Percentiles rank a stretch among this genome's conserved stretches.
These are phyloP conservation scores for Orchesella flavescens DNA, from an alignment of 2,888 invertebrate species.

Conservation along the genomic window DNA sequence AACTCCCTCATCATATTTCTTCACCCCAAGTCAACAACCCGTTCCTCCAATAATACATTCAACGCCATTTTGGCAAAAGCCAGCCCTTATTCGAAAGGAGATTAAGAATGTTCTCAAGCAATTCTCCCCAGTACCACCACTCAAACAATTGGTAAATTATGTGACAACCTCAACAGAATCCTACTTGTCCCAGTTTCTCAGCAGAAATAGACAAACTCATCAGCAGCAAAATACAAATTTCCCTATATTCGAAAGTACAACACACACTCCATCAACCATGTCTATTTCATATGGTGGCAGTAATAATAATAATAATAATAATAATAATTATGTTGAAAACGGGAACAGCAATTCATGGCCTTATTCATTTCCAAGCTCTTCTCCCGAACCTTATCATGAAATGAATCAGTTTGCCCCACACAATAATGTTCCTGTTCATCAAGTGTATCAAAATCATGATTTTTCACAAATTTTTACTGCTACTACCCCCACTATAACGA, in stretches of 20 bases:
- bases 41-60: slow-evolving; percentile 1
- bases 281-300: too few relatives aligned
- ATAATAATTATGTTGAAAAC: too few relatives aligned
- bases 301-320: too few relatives aligned
- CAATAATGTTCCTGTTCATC: slow-evolving; percentile 20
- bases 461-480: not conserved
- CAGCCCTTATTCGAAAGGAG: slow-evolving; percentile 18
- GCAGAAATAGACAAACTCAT: slow-evolving; percentile 20
- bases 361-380: too few relatives aligned
- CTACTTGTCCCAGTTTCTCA: slow-evolving; percentile 17
- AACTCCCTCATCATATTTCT: not conserved
- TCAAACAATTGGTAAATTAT: slow-evolving; percentile 25
- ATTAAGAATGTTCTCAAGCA: slow-evolving; percentile 38
- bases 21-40: slow-evolving; percentile 9
- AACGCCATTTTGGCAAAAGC: not conserved
- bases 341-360: too few relatives aligned
- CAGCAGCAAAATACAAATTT: not conserved
- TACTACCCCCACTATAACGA: not conserved
- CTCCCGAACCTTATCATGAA: not conserved
- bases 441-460: slow-evolving; percentile 34
- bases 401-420: not conserved
- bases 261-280: not conserved
- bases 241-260: not conserved
- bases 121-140: slow-evolving; percentile 47
- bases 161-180: slow-evolving; percentile 31